Evolutionary conservation across 1,140 invertebrate species (phyloP), one percentile per base, ranked within the genome.

Genomic region (Hylaeus volcanicus): DNA sequence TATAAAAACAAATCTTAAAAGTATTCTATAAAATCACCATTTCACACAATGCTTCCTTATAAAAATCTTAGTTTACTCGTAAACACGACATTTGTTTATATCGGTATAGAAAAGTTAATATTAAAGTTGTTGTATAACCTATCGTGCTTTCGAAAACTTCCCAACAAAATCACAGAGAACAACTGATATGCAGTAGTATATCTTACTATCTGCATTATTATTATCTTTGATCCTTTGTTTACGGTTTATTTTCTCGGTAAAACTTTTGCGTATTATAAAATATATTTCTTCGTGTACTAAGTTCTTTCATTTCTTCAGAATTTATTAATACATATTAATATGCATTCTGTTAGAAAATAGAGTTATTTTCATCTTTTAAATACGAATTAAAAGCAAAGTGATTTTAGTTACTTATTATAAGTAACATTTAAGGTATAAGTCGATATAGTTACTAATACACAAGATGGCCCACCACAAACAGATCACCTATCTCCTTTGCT

Each of bases 1-100:
- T 81, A 41, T 55, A 72, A 72, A 45, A 84, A 43, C 41, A 64
- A 74, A 48, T 61, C 77, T 73, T 43, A 81, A 73, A 43, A 48
- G 66, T 41, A 68, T 61, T 70, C 63, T 58, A 75, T 51, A 79
- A 55, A 76, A 41, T 12, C 81, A 58, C 12, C 9, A 53, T 37
- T 68, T 66, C 37, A 43, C 26, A 55, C 11, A 9, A 68, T 63
- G 11, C 15, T 77, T 56, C 48, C 8, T 74, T 3, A n/a, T 55
- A 56, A 74, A 56, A 73, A 43, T 65, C 14, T n/a, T 55, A 79
- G 3, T n/a, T 9, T 55, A 37, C 43, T 45, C 37, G 39, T 15
- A 63, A 39, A 61, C 69, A 75, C 53, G 56, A 75, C 3, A 75
- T 69, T 69, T 61, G 43, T 70, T 43, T 68, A 66, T 11, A 68